Percentiles rank a stretch among this genome's conserved stretches.
These are phyloP conservation scores for Amazona guildingii DNA, from an alignment of 2,113 vertebrate genomes.

Conservation along the genomic window DNA sequence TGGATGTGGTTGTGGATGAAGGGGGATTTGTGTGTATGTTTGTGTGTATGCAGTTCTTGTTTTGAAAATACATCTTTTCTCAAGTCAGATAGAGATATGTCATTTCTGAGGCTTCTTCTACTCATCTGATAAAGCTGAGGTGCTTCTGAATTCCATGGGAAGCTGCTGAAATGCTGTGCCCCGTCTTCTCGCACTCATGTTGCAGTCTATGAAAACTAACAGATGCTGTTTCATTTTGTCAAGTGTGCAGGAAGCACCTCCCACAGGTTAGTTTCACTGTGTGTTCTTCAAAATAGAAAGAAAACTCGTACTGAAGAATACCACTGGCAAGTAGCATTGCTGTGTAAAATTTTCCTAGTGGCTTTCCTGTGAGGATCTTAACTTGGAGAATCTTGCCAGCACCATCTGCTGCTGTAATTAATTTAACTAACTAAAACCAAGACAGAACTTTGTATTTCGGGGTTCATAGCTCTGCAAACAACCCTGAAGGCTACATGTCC, in stretches of 20 bases:
- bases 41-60: not conserved
- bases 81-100: not conserved
- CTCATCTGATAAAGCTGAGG: not conserved
- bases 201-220: not conserved
- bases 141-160: not conserved
- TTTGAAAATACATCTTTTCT: not conserved
- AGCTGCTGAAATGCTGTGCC: not conserved
- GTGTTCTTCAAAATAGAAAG: not conserved
- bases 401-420: not conserved
- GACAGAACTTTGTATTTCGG: not conserved
- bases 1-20: constrained; percentile 4
- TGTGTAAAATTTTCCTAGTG: not conserved
- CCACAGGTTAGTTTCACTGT: constrained; percentile 38
- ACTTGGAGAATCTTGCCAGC: not conserved
- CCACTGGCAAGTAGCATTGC: not conserved
- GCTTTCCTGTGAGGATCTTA: not conserved
- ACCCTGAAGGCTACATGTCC: not conserved
- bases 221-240: constrained; percentile 44
- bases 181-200: not conserved
- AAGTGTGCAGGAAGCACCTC: constrained; percentile 28
- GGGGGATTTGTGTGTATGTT: not conserved
- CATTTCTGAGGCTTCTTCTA: not conserved
- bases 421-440: not conserved
- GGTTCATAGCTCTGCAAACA: not conserved
- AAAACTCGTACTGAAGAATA: not conserved